Base-by-base conservation (phyloP, 1,140 invertebrate species). In the Daktulosphaira vitifoliae region DNA sequence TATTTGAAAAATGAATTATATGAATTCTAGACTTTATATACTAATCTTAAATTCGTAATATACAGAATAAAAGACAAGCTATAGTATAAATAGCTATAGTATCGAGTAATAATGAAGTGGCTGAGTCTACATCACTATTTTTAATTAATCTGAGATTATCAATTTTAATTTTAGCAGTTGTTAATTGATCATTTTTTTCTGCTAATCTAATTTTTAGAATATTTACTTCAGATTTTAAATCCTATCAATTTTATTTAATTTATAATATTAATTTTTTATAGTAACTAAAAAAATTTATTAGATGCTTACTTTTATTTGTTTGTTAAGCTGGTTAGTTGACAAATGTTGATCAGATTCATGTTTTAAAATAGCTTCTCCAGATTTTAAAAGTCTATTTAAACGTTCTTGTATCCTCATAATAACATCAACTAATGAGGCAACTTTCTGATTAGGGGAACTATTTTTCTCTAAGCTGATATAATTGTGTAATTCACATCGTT, bases 361-460 rank as follows among this genome's bases (percentile, higher is more conserved):
- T 15, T 62, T 62, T 29, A 62, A 62, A 62, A 62, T 62, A 33
- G 56, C 56, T 9, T 62, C 56, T 48, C 46, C 56, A 20, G 56
- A 62, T 62, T 62, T 62, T 5, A 46, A 62, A 44, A 62, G 39
- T 48, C 56, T 62, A 8, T 46, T 62, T 62, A 62, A 62, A 33
- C 56, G 56, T 11, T 62, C 56, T 46, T 62, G 56, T 29, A 62
- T 20, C 46, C 56, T 62, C 15, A 62, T 33, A 3, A 62, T 46
- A 5, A 62, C 56, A 62, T 62, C 56, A 33, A 46, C 56, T 22
- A 62, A 62, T 29, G 42, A 46, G 8, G 56, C 56, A 29, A 62
- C 56, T 29, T 46, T 62, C 2, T 39, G 56, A 48, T 38, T 25
- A 26, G 56, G 56, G 11, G 56, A 62, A 62, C 56, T 62, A 46